Conservation (phyloP, 1,140 invertebrate genomes). For the Drosophila burlai region DNA sequence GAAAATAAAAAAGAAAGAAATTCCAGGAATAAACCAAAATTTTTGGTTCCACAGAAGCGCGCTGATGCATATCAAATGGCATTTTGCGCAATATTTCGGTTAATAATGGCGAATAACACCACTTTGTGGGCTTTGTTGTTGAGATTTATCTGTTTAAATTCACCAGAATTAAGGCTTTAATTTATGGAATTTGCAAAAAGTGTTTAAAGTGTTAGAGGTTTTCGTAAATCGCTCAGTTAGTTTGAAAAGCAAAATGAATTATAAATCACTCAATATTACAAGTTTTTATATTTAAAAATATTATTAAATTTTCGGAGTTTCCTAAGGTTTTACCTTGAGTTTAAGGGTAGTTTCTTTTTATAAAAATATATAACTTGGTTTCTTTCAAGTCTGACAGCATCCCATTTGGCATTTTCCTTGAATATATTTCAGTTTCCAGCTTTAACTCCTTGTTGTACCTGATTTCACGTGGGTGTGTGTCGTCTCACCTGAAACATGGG, state of each 20-base stretch:
- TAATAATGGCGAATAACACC: constrained; percentile 1
- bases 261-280: not conserved
- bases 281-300: too few species aligned
- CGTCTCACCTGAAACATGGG: constrained; percentile 1
- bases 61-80: constrained; percentile 12
- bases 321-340: not conserved
- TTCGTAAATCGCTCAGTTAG: too few species aligned
- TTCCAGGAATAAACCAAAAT: constrained; percentile 9
- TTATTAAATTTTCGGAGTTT: not conserved
- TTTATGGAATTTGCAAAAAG: not conserved
- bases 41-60: constrained; percentile 11
- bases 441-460: constrained; percentile 15
- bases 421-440: not conserved
- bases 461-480: constrained; percentile 7
- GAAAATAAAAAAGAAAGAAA: not conserved
- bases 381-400: too few species aligned
- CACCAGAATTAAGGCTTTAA: not conserved
- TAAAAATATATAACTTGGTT: not conserved
- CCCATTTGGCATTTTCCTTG: not conserved
- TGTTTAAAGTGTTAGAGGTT: not conserved
- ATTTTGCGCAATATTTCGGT: constrained; percentile 9
- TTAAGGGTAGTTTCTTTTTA: not conserved
- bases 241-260: too few species aligned
- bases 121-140: not conserved
- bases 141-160: constrained; percentile 5